Percentiles rank a stretch among this genome's conserved stretches.
Conservation (phyloP, 2,797 vertebrate genomes). For the Coendou prehensilis region DNA sequence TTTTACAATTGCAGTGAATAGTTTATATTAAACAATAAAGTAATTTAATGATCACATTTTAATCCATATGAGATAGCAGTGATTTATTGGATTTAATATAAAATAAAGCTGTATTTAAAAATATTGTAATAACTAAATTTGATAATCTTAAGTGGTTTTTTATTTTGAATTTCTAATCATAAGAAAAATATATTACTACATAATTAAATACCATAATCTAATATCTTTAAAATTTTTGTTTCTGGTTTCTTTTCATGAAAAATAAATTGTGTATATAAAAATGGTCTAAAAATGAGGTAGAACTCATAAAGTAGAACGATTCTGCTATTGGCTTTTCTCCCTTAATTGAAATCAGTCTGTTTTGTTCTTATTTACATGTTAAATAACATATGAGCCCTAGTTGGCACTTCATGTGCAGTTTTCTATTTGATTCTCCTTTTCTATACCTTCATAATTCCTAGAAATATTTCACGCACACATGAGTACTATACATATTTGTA, state of each 20-base stretch:
- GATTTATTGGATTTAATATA: not conserved
- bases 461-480: not conserved
- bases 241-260: not conserved
- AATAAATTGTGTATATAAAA: not conserved
- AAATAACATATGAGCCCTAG: not conserved
- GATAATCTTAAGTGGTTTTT: not conserved
- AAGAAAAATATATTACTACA: not conserved
- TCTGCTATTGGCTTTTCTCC: not conserved
- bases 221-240: not conserved
- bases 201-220: not conserved
- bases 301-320: not conserved
- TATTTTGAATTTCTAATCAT: not conserved
- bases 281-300: not conserved
- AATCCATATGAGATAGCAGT: not conserved
- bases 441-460: not conserved
- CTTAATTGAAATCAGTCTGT: not conserved
- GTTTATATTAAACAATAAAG: slow-evolving; percentile 1
- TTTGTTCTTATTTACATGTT: not conserved
- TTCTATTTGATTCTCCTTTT: not conserved
- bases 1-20: not conserved
- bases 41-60: not conserved
- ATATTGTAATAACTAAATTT: not conserved
- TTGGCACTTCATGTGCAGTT: not conserved
- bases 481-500: not conserved
- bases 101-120: not conserved